These are phyloP conservation scores for Leptobrachium ailaonicum DNA, from an alignment of 2,113 vertebrate genomes.

Conservation along the genomic window DNA sequence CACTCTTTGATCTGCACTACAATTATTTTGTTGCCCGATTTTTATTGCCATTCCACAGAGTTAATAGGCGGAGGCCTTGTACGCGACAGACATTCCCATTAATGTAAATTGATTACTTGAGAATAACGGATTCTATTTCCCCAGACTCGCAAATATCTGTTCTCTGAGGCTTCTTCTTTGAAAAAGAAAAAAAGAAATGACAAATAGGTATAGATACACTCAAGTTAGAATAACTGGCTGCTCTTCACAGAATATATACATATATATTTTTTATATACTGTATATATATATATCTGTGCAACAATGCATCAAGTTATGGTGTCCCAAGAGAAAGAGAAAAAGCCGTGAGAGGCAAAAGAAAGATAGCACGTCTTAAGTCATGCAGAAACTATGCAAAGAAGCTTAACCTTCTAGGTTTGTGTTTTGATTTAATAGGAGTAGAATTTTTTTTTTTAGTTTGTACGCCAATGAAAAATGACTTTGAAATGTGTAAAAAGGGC, in stretches of 20 bases:
- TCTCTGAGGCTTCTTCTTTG: slow-evolving; percentile 26
- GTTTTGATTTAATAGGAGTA: slow-evolving; percentile 18
- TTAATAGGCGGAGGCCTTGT: slow-evolving; percentile 64
- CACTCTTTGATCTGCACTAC: slow-evolving; percentile 67
- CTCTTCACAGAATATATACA: not conserved
- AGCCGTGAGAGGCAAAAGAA: slow-evolving; percentile 6
- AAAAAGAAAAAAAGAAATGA: slow-evolving; percentile 10
- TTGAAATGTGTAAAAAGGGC: no score
- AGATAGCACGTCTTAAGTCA: slow-evolving; percentile 36
- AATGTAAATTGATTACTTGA: slow-evolving; percentile 63
- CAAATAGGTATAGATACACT: not conserved
- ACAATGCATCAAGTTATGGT: slow-evolving; percentile 9
- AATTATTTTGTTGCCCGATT: slow-evolving; percentile 68
- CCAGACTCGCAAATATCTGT: not conserved
- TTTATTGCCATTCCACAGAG: slow-evolving; percentile 60
- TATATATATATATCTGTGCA: not conserved
- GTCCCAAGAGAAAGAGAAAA: slow-evolving; percentile 20
- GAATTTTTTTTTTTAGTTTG: not conserved
- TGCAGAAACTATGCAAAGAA: slow-evolving; percentile 21
- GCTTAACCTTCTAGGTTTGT: slow-evolving; percentile 6
- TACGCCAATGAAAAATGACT: no score
- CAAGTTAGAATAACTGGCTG: not conserved
- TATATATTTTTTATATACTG: slow-evolving; percentile 10
- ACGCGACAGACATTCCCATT: slow-evolving; percentile 58
- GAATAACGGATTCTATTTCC: slow-evolving; percentile 57